Evolutionary conservation across 2,888 invertebrate genomes (phyloP), one percentile per base, ranked within the genome.

Genomic region (Imbricaverruca yamaguchii): DNA sequence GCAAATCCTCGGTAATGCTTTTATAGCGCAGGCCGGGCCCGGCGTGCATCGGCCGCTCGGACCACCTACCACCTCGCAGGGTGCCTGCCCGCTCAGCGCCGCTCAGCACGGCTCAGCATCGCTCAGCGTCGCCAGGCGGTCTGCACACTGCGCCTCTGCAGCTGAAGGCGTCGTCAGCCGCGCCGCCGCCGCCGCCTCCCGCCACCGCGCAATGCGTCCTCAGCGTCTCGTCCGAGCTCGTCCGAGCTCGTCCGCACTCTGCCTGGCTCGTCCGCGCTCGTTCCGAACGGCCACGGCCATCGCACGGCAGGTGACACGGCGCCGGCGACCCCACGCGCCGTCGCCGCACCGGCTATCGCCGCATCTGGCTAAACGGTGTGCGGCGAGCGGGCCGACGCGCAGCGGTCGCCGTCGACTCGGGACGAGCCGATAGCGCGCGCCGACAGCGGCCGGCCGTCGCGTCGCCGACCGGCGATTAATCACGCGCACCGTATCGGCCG

Each of bases 1-100:
- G 74, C 74, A 74, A 55, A 74, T 74, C 74, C 74, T 39, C 39
- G 69, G 69, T 69, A 69, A 69, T 39, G 69, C 69, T 55, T 74
- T 74, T 53, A 74, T 74, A 74, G 74, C 53, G 53, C 53, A 53
- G 18, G 25, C 23, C 25, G 67, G 9, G 2, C 8, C 8, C n/a
- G 23, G 65, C 65, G n/a, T 65, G 65, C 65, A 65, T 21, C 21
- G n/a, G n/a, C 8, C n/a, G n/a, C 8, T 3, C 23, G 65, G 65
- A 65, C 65, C 65, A 23, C 65, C 65, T 65, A 65, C 65, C 65
- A n/a, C 65, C 8, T n/a, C n/a, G n/a, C n/a, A n/a, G n/a, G n/a
- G 11, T n/a, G 65, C 9, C 23, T 6, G 65, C 8, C 23, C 21
- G 23, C n/a, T n/a, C 8, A n/a, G n/a, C 23, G 65, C 65, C 4